Evolutionary conservation across 2,888 invertebrate species (phyloP).

Genomic region (Nudaria mundana): DNA sequence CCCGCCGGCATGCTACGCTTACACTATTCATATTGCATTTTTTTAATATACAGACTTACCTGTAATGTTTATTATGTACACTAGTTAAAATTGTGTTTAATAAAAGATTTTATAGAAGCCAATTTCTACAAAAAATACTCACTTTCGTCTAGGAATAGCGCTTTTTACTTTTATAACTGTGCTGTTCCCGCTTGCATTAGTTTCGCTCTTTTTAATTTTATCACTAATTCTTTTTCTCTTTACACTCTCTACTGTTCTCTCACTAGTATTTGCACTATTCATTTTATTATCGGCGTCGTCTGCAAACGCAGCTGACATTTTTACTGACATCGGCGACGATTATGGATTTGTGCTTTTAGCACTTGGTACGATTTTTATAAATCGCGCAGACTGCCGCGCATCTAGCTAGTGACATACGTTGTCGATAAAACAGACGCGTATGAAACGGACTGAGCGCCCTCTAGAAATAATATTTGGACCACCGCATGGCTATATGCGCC

Average conservation of each 20-base stretch:
- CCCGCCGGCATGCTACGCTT: no score
- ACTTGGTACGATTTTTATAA: conserved; percentile 76
- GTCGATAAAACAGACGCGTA: conserved; percentile 52
- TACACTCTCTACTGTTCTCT: conserved; percentile 39
- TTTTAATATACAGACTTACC: no score
- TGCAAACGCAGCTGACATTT: conserved; percentile 64
- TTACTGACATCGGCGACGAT: conserved; percentile 59
- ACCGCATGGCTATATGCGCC: not conserved
- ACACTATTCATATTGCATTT: no score
- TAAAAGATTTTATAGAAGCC: not conserved
- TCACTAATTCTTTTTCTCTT: conserved; percentile 53
- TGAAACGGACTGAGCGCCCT: conserved; percentile 2
- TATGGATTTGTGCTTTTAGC: conserved; percentile 74
- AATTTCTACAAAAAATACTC: conserved; percentile 27
- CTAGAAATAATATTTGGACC: conserved; percentile 4
- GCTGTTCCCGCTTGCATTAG: conserved; percentile 35
- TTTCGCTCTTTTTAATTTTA: conserved; percentile 51
- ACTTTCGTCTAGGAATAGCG: conserved; percentile 73
- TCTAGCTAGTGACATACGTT: conserved; percentile 48
- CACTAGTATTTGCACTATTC: conserved; percentile 35
- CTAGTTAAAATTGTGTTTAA: not conserved
- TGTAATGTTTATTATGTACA: no score
- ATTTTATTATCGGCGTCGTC: conserved; percentile 47
- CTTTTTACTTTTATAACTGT: conserved; percentile 74
- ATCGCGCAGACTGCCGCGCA: conserved; percentile 78